These are phyloP conservation scores for Empidonax alnorum DNA, from an alignment of 2,113 vertebrate species.

Conservation along the genomic window DNA sequence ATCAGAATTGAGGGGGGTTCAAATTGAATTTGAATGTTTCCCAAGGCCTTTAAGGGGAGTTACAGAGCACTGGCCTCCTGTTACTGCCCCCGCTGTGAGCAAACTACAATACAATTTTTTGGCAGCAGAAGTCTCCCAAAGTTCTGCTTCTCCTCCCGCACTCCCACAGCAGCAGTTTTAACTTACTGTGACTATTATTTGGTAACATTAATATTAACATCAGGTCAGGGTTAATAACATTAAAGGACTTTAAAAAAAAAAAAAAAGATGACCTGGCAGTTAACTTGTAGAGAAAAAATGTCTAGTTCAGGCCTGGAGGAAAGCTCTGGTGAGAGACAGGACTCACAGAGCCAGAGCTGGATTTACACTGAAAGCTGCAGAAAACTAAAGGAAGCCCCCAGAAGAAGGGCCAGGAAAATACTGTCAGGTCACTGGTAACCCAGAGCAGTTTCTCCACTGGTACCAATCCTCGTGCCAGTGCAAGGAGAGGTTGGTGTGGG, in stretches of 20 bases:
- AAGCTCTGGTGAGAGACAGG: neutral
- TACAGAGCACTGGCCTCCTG: neutral
- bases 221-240: neutral
- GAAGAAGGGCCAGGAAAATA: neutral
- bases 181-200: neutral
- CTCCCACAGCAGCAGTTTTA: neutral
- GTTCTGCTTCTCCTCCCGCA: neutral
- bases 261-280: neutral
- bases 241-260: neutral
- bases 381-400: neutral
- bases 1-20: conserved; percentile 5
- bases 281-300: neutral
- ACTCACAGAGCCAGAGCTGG: neutral
- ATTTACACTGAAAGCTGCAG: neutral
- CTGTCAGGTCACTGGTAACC: neutral
- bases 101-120: neutral
- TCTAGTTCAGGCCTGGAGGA: neutral
- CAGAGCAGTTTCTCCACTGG: neutral
- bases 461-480: neutral
- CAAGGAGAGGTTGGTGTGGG: neutral
- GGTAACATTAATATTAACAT: neutral
- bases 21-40: neutral
- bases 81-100: neutral
- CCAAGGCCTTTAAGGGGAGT: neutral
- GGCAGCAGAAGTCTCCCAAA: neutral